Percentiles rank a stretch among this genome's conserved stretches.
Conservation (phyloP, 2,797 vertebrate genomes). For the Galago senegalensis region DNA sequence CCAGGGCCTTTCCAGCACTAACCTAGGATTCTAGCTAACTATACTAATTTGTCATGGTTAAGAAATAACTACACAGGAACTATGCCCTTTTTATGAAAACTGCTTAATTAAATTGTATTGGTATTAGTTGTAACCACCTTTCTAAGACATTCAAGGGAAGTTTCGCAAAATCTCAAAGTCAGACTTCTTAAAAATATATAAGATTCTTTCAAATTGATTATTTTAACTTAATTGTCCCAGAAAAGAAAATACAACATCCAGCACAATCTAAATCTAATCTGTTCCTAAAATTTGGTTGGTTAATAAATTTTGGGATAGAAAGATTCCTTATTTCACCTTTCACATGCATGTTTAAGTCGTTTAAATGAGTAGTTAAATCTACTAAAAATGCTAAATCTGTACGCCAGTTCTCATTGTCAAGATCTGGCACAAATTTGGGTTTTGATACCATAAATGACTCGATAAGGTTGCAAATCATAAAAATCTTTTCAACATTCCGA, state of each 20-base stretch:
- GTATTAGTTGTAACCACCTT: neutral
- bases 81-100: neutral
- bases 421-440: too few species aligned
- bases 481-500: too few species aligned
- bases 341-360: too few species aligned
- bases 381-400: too few species aligned
- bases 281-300: conserved; percentile 11
- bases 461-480: too few species aligned
- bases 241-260: neutral
- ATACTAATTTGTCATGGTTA: neutral
- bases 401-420: too few species aligned
- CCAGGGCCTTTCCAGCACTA: neutral
- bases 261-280: neutral
- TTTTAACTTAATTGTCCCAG: neutral
- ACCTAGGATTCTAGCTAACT: neutral
- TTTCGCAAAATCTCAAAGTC: conserved; percentile 11
- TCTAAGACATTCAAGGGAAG: conserved; percentile 26
- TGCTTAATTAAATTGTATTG: neutral
- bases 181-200: neutral
- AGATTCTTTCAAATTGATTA: neutral
- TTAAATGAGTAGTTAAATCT: too few species aligned
- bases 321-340: neutral
- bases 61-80: conserved; percentile 8
- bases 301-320: neutral
- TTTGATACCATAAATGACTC: too few species aligned